A percentile compares a stretch with the other conserved stretches of the same genome.
phyloP scores from a whole-genome alignment of 2,113 vertebrate species.

The Dromaius novaehollandiae region DNA sequence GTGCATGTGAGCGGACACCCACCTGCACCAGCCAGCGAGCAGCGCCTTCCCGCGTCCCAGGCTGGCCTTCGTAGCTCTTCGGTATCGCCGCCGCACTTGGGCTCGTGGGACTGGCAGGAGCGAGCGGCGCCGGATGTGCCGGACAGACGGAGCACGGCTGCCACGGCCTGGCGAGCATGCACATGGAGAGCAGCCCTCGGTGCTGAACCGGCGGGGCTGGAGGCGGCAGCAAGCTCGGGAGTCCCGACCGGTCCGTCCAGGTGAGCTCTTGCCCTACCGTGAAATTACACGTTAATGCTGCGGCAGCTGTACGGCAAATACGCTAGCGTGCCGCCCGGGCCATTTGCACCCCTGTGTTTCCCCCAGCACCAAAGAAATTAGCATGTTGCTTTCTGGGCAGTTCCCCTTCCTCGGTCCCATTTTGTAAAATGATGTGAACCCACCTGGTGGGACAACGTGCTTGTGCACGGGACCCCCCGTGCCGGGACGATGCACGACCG shows the following conservation, averaged over 20 bases:
- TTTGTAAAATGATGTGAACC: background rate
- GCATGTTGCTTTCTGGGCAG: background rate
- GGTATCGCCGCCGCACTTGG: background rate
- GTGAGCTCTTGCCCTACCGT: background rate
- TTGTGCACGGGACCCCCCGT: background rate
- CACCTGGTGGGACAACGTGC: background rate
- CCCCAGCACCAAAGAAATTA: background rate
- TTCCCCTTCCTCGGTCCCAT: background rate
- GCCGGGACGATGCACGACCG: background rate
- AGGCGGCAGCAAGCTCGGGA: background rate
- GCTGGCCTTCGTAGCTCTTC: accelerated
- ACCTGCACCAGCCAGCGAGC: background rate
- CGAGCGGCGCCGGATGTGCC: accelerated
- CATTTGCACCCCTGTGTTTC: background rate
- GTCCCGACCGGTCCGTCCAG: accelerated
- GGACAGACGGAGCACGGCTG: background rate
- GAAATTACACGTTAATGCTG: background rate
- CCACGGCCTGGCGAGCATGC: background rate
- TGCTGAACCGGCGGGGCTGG: background rate
- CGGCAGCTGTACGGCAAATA: background rate
- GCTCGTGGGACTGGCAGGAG: background rate
- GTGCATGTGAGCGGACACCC: background rate
- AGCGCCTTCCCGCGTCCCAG: background rate
- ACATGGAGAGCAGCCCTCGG: background rate
- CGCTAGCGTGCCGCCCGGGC: background rate